phyloP scores from a whole-genome alignment of 2,113 vertebrate species.

The Probosciger aterrimus region DNA sequence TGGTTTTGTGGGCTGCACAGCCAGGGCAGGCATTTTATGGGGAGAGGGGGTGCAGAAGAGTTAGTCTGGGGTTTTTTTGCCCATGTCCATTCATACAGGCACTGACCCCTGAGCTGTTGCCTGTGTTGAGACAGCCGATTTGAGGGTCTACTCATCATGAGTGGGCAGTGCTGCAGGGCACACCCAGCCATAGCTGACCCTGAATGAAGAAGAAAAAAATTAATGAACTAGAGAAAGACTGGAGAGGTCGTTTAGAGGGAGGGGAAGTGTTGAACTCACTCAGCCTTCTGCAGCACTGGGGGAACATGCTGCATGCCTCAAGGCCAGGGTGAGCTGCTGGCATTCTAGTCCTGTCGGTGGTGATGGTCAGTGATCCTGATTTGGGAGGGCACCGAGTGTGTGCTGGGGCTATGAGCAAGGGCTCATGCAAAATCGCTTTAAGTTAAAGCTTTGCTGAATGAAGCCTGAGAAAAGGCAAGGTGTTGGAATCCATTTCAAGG shows the following conservation, averaged over 20 bases:
- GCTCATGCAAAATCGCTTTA: neutral
- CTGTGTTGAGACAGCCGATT: too few relatives aligned
- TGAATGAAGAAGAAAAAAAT: neutral
- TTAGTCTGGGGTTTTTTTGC: neutral
- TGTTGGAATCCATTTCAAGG: neutral
- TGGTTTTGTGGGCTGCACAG: neutral
- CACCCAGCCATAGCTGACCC: neutral
- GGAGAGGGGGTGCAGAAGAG: neutral
- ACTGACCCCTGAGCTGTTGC: rapidly evolving
- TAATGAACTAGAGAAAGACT: neutral
- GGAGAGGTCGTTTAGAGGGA: neutral
- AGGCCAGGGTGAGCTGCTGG: neutral
- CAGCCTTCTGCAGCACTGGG: neutral
- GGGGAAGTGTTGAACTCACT: neutral
- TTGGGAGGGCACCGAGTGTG: neutral
- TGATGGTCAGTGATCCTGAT: neutral
- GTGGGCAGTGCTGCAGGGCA: neutral
- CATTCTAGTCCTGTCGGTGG: neutral
- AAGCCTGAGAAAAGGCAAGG: neutral
- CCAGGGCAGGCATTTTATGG: neutral
- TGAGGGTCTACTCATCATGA: neutral
- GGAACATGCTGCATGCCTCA: rapidly evolving
- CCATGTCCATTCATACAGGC: rapidly evolving
- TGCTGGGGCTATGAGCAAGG: neutral
- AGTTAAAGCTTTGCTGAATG: neutral